Evolutionary conservation across 2,888 invertebrate species (phyloP).

Genomic region (Athalia circularis): DNA sequence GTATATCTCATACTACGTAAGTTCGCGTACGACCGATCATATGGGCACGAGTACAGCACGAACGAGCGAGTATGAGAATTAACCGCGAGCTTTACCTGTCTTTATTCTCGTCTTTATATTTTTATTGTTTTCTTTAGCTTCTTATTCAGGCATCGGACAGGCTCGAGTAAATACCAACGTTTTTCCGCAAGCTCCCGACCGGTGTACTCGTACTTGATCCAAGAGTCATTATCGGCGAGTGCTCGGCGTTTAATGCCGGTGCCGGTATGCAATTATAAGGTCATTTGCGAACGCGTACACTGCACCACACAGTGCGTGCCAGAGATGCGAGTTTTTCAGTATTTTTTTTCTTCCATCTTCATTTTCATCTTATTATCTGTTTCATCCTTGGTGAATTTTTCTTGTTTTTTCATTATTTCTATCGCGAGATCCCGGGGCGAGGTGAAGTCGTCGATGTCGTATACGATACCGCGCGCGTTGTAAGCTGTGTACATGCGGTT

Average conservation of each 20-base stretch:
- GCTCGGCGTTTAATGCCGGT: conserved; percentile 40
- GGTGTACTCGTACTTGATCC: conserved; percentile 2
- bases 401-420: background rate
- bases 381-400: too few relatives aligned
- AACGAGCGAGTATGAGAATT: too few relatives aligned
- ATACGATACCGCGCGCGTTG: too few relatives aligned
- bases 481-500: too few relatives aligned
- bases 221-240: conserved; percentile 37
- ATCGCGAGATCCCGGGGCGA: too few relatives aligned
- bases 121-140: background rate
- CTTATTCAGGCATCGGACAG: background rate
- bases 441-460: too few relatives aligned
- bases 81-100: too few relatives aligned
- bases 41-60: too few relatives aligned
- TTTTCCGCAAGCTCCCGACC: conserved; percentile 21
- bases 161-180: conserved; percentile 19
- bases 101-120: background rate
- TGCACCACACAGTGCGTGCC: background rate
- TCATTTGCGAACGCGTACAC: conserved; percentile 46
- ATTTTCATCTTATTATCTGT: background rate
- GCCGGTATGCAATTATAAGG: conserved; percentile 46
- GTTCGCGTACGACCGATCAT: too few relatives aligned
- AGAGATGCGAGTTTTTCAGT: background rate
- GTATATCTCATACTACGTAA: too few relatives aligned
- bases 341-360: background rate